Conservation (phyloP, 1,140 invertebrate species). For the Achroia grisella region DNA sequence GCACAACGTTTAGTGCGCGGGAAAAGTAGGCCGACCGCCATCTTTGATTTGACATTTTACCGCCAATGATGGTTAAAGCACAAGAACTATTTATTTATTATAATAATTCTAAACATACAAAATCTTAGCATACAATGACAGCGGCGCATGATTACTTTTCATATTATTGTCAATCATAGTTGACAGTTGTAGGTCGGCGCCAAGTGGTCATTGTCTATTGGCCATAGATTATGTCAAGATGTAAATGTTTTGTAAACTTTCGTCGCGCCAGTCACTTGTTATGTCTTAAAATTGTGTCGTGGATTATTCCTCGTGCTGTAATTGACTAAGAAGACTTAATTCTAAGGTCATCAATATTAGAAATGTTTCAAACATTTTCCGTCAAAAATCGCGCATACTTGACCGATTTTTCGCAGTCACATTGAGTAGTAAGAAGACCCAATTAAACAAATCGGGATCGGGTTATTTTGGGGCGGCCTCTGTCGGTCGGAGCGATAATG, state of each 20-base stretch:
- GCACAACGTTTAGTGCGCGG: conserved; percentile 52
- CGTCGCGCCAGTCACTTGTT: conserved; percentile 18
- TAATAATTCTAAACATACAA: background rate
- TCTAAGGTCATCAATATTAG: conserved; percentile 40
- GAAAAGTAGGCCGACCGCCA: conserved; percentile 66
- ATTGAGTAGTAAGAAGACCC: conserved; percentile 38
- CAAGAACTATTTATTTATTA: no score
- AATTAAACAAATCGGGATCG: conserved; percentile 32
- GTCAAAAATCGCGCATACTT: conserved; percentile 47
- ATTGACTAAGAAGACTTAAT: conserved; percentile 22
- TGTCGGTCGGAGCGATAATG: conserved; percentile 60
- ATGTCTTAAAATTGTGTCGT: conserved; percentile 18
- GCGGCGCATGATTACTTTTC: conserved; percentile 1
- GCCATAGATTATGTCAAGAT: conserved; percentile 31
- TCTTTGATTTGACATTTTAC: conserved; percentile 62
- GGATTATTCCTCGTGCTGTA: conserved; percentile 17
- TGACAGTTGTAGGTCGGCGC: conserved; percentile 23
- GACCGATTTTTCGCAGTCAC: conserved; percentile 59
- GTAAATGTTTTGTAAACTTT: conserved; percentile 31
- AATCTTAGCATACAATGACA: background rate
- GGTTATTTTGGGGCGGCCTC: conserved; percentile 62
- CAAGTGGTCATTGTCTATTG: conserved; percentile 34
- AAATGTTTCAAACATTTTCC: conserved; percentile 49
- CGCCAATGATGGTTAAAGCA: conserved; percentile 5
- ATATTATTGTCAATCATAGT: conserved; percentile 8